Base-by-base conservation (phyloP, 2,797 vertebrate species). In the Falco novaeseelandiae region DNA sequence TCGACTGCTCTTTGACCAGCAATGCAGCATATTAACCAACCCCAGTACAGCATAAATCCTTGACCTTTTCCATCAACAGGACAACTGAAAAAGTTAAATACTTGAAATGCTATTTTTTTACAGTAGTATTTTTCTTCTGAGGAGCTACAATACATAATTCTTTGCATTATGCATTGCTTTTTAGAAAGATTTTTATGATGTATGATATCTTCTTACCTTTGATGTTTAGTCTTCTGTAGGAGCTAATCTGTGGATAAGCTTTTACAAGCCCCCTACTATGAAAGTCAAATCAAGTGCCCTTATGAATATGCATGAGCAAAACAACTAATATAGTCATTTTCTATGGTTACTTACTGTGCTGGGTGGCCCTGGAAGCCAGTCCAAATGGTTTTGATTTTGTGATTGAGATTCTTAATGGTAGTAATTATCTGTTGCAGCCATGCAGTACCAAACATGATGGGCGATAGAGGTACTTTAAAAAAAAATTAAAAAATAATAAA, bases 301-400 rank as follows among this genome's bases (percentile, higher is more conserved):
- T 96, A 98, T 98, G 97, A 98, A 98, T 98, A 98, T 98, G 96
- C 96, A 98, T 97, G 95, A 97, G 44, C 38, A 87, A 95, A 96
- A 95, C 78, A 96, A 97, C 93, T 96, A 94, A 86, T 89, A 93
- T 34, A 91, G 83, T 95, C 80, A 97, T 97, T 95, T 98, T 96
- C 95, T 97, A 78, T 96, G 96, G 97, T 97, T 97, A 97, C 96
- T 97, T 82, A 98, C 98, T 98, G 98, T 96, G 96, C 97, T 97
- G 98, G 93, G 97, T 97, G 82, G 97, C 97, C 96, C 97, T 97
- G 91, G 96, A 98, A 98, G 96, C 96, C 95, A 92, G 97, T 97
- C 96, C 97, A 98, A 98, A 98, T 97, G 97, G 94, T 94, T 98
- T 96, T 95, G 97, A 98, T 98, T 97, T 98, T 97, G 95, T 96